phyloP scores from a whole-genome alignment of 1,140 invertebrate genomes.

The Stenopsyche tienmushanensis region DNA sequence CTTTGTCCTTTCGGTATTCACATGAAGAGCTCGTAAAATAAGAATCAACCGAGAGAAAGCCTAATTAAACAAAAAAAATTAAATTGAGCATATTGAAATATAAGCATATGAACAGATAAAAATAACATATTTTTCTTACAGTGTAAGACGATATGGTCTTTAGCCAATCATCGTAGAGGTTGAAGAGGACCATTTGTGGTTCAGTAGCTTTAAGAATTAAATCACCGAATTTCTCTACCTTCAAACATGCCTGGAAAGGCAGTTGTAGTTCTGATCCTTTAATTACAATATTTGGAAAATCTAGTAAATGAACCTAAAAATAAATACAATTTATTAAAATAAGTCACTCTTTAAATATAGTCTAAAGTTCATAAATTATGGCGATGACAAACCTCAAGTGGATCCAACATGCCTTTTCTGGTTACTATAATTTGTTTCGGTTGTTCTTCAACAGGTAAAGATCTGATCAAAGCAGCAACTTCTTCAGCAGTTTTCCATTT shows the following conservation, averaged over 20 bases:
- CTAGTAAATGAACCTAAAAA: constrained; percentile 85
- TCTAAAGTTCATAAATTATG: background rate
- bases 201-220: constrained; percentile 98
- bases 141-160: constrained; percentile 96
- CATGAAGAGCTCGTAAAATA: constrained; percentile 94
- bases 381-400: constrained; percentile 69
- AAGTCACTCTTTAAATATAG: background rate
- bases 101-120: constrained; percentile 21
- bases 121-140: constrained; percentile 52
- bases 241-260: constrained; percentile 98
- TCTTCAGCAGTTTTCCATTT: constrained; percentile 99
- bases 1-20: constrained; percentile 98
- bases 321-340: constrained; percentile 34
- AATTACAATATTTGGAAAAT: constrained; percentile 99
- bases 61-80: constrained; percentile 43
- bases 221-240: constrained; percentile 99
- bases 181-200: constrained; percentile 99
- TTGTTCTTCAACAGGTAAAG: constrained; percentile 98
- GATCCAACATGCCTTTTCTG: constrained; percentile 98
- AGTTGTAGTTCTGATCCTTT: constrained; percentile 98
- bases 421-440: constrained; percentile 99
- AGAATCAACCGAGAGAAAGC: constrained; percentile 97
- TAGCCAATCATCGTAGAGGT: constrained; percentile 99
- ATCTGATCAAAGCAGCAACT: constrained; percentile 98
- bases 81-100: constrained; percentile 14